phyloP scores from a whole-genome alignment of 2,797 vertebrate genomes.

The Halcyon badia region DNA sequence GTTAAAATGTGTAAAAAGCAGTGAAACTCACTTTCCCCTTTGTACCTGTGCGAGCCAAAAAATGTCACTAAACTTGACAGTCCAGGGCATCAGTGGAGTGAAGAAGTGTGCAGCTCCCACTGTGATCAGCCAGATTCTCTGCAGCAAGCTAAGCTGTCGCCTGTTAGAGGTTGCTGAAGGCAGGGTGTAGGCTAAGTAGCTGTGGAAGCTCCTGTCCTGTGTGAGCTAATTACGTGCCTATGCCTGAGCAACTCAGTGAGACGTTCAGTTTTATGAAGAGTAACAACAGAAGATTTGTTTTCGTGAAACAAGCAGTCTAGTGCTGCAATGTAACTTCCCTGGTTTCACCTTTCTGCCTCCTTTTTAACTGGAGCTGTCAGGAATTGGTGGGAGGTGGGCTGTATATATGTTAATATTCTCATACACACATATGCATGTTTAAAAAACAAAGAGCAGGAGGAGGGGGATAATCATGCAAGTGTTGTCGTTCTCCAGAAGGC shows the following conservation, averaged over 20 bases:
- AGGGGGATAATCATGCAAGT: neutral
- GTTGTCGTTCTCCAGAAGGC: neutral
- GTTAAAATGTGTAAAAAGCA: neutral
- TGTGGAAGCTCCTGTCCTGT: neutral
- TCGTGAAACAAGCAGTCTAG: neutral
- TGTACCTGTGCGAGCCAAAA: neutral
- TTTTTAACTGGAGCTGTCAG: conserved; percentile 42
- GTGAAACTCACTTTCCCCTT: neutral
- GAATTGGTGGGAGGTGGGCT: neutral
- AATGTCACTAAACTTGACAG: neutral
- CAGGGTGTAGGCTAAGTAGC: neutral
- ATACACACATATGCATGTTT: accelerated
- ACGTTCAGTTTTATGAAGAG: neutral
- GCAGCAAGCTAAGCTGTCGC: neutral
- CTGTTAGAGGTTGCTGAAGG: neutral
- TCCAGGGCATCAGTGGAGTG: neutral
- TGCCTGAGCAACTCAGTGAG: neutral
- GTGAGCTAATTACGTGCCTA: neutral
- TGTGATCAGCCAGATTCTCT: neutral
- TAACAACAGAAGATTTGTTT: neutral
- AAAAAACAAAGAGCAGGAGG: neutral
- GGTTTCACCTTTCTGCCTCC: neutral
- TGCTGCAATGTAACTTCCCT: neutral
- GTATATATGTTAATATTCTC: neutral
- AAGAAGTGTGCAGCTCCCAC: neutral